phyloP scores from a whole-genome alignment of 2,797 vertebrate species.

The Spinus olivaceus region DNA sequence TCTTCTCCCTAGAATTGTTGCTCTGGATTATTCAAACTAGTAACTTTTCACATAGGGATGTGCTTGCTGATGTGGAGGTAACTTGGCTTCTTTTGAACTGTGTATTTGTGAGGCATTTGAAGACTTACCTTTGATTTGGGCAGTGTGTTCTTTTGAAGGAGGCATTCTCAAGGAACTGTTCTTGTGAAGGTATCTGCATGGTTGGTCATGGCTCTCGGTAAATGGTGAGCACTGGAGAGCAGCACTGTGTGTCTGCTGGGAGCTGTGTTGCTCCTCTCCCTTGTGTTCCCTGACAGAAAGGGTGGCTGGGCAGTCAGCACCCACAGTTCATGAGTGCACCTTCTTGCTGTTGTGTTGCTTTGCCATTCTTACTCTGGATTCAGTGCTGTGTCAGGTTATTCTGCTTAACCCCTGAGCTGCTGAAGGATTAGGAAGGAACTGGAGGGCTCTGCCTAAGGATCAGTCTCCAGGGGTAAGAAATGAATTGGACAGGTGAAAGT shows the following conservation, averaged over 20 bases:
- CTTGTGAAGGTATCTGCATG: neutral
- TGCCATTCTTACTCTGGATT: neutral
- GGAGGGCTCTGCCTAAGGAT: neutral
- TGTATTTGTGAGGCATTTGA: neutral
- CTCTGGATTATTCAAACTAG: neutral
- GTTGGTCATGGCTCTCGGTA: neutral
- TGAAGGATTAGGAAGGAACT: neutral
- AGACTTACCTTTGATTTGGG: neutral
- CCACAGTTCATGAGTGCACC: neutral
- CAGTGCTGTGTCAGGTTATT: neutral
- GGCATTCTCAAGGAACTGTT: neutral
- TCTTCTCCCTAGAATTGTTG: neutral
- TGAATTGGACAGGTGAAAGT: neutral
- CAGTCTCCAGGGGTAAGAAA: neutral
- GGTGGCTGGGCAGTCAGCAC: neutral
- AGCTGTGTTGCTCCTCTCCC: neutral
- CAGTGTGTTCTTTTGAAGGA: neutral
- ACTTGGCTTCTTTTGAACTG: neutral
- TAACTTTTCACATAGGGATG: neutral
- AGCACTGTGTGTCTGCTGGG: neutral
- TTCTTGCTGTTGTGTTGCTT: neutral
- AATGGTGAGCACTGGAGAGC: rapidly evolving
- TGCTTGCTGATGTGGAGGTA: neutral
- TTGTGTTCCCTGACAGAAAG: neutral
- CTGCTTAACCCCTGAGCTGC: neutral